Base-by-base conservation (phyloP, 1,140 invertebrate species). In the Mya arenaria region DNA sequence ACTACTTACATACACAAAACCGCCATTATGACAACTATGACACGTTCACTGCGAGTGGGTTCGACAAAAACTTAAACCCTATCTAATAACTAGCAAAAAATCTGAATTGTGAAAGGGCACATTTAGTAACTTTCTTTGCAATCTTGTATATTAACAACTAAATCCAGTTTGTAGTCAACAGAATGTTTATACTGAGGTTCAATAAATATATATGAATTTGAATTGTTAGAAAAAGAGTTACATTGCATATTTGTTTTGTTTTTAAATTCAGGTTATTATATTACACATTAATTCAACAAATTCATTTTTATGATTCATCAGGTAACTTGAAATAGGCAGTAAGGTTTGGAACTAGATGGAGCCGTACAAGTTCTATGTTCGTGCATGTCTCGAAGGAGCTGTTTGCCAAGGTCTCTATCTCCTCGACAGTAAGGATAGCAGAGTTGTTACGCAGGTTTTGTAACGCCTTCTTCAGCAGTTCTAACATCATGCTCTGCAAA, bases 311-410 rank as follows among this genome's bases (percentile, higher is more conserved):
- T 68, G 13, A 23, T 15, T 30, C 25, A 34, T 25, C 28, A 15
- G 19, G 36, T 41, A 44, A 39, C n/a, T 39, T n/a, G 2, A 25
- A 39, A 8, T 19, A 66, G 25, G 58, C 15, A 15, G 28, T 25
- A 25, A 37, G 25, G 6, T 1, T 39, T 68, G 37, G 28, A 28
- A 32, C 34, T 1, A 37, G 25, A 37, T 4, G 65, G 4, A 2
- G n/a, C n/a, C n/a, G 5, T 28, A 73, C 73, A 58, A 63, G 30
- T 52, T 36, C 39, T 25, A 74, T 60, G 55, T 77, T 77, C 1
- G 60, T 8, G 8, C 68, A 65, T 17, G 69, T 36, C 15, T 28
- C 69, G 8, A 81, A 30, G 5, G 44, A 8, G 37, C 32, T 28
- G 15, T 62, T 28, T 63, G 39, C 41, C 3, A 81, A 52, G 0